These are phyloP conservation scores for Druceiella hillmani DNA, from an alignment of 2,888 invertebrate species.

Conservation along the genomic window DNA sequence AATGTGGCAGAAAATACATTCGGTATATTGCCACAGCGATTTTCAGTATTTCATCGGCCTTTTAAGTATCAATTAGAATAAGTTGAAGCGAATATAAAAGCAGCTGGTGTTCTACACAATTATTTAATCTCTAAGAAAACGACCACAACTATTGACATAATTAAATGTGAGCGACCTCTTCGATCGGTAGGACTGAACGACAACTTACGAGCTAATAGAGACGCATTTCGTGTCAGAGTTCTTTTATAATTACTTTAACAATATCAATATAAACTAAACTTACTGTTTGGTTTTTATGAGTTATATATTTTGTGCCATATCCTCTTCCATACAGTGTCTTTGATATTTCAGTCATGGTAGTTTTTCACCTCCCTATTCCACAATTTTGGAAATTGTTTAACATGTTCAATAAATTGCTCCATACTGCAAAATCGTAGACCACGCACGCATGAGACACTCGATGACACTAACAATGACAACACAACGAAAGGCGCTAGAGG, in stretches of 20 bases:
- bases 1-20: constrained; percentile 19
- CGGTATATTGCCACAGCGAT: constrained; percentile 15
- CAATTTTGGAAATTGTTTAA: constrained; percentile 4
- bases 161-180: constrained; percentile 21
- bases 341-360: constrained; percentile 23
- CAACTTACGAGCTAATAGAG: constrained; percentile 23
- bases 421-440: too few relatives aligned
- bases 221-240: constrained; percentile 24
- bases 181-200: too few relatives aligned
- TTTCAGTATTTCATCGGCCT: constrained; percentile 20
- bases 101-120: constrained; percentile 19
- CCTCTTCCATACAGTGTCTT: constrained; percentile 21
- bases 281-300: constrained; percentile 23
- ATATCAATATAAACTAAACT: constrained; percentile 23
- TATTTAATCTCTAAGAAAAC: constrained; percentile 22
- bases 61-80: constrained; percentile 23
- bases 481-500: too few relatives aligned
- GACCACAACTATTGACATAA: constrained; percentile 18
- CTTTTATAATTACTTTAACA: constrained; percentile 25
- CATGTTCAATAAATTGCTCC: too few relatives aligned
- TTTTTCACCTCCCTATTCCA: constrained; percentile 17
- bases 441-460: too few relatives aligned
- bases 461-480: too few relatives aligned
- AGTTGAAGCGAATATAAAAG: constrained; percentile 22
- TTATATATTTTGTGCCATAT: constrained; percentile 23